Base-by-base conservation (phyloP, 2,113 vertebrate genomes). In the Cyphomyrus discorhynchus region DNA sequence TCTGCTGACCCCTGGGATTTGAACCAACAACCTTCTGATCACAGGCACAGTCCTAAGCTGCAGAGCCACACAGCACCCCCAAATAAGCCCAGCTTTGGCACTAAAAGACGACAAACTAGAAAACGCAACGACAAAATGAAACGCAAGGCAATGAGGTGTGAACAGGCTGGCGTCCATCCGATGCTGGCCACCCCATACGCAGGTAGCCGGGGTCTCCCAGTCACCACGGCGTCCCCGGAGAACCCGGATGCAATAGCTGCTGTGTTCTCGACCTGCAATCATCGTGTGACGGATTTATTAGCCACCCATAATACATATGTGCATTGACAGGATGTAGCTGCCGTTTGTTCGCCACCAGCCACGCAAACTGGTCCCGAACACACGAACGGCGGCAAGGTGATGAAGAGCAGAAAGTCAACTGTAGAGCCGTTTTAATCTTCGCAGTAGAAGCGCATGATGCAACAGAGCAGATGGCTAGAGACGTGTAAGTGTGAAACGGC, bases 331-430 rank as follows among this genome's bases (percentile, higher is more conserved):
- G 58, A 85, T 49, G 42, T 21, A 31, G 89, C 49, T 39, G 84
- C 47, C 11, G 39, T 86, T 84, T 13, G 11, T 31, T 84, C 19
- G 7, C 88, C 70, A 5, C 24, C 17, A 19, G 74, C 83, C 83
- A 74, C 52, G 89, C 62, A 52, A 90, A 53, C 85, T 17, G 53
- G 46, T 39, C 53, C 85, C 52, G 74, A 70, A n/a, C 87, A 46
- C 87, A 70, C 3, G 13, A 31, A 35, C 46, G 19, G 80, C 27
- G 77, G 52, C 35, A 47, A 47, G 87, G 47, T 21, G 53, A 31
- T 84, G 89, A 91, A 35, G 89, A 35, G 80, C 53, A 87, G 62
- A 88, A 88, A 89, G n/a, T 88, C 70, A 53, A 84, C 58, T 6
- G 21, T 42, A 10, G 84, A 91, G 45, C 83, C 50, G 66, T 49